These are phyloP conservation scores for Eupsittula cactorum DNA, from an alignment of 2,113 vertebrate species.

Conservation along the genomic window DNA sequence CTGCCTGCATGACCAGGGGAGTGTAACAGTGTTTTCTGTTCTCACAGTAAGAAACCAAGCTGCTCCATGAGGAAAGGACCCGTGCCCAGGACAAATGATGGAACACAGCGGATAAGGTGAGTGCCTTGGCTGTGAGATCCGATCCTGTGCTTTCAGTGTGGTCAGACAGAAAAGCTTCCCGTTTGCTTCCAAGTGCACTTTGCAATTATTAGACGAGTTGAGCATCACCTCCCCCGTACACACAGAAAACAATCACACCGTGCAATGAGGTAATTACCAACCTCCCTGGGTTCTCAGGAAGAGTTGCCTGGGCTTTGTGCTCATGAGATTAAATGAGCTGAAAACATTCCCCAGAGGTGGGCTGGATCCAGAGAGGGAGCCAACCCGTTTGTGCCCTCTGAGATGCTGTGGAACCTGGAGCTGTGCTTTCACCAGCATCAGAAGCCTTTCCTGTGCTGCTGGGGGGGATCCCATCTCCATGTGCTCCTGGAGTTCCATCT, in stretches of 20 bases:
- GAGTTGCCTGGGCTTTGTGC: not conserved
- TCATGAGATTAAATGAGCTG: slow-evolving; percentile 3
- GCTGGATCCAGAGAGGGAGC: not conserved
- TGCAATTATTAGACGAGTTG: not conserved
- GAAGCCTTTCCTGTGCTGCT: not conserved
- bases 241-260: not conserved
- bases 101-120: slow-evolving; percentile 21
- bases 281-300: not conserved
- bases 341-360: not conserved
- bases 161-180: not conserved
- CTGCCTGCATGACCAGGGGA: not conserved
- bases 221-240: not conserved
- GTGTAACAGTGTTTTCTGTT: not conserved
- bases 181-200: not conserved
- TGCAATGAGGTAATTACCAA: not conserved
- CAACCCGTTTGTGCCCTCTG: not conserved
- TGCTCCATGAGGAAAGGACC: not conserved
- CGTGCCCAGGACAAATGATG: not conserved
- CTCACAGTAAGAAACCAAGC: not conserved
- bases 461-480: not conserved
- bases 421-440: not conserved
- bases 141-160: not conserved
- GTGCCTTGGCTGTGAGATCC: not conserved
- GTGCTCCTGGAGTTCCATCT: not conserved
- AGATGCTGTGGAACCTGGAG: not conserved